phyloP scores from a whole-genome alignment of 1,140 invertebrate genomes.

The Campodea augens region DNA sequence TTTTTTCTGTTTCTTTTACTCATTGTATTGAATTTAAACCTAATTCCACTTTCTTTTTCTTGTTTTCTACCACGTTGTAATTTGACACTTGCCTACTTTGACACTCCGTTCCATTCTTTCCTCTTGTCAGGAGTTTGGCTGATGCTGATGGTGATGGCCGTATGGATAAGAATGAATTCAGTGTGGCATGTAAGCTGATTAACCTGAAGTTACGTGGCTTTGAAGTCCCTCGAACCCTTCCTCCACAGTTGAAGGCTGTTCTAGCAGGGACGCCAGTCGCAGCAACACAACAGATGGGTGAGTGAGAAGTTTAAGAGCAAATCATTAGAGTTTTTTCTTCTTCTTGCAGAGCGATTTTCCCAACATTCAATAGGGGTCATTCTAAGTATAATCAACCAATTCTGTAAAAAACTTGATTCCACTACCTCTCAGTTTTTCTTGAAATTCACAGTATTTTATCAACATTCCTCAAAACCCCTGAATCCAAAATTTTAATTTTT shows the following conservation, averaged over 20 bases:
- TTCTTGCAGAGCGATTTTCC: background rate
- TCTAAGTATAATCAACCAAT: too few species aligned
- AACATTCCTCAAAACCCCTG: too few species aligned
- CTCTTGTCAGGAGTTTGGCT: conserved; percentile 49
- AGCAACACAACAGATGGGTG: too few species aligned
- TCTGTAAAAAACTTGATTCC: too few species aligned
- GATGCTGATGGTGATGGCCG: conserved; percentile 93
- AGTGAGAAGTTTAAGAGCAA: too few species aligned
- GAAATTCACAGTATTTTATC: too few species aligned
- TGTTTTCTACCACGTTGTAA: background rate
- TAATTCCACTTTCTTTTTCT: background rate
- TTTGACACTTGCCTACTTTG: background rate
- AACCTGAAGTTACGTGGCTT: conserved; percentile 79
- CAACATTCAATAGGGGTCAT: background rate
- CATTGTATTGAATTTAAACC: too few species aligned
- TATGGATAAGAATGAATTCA: conserved; percentile 92
- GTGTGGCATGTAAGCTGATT: conserved; percentile 93
- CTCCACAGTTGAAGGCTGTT: conserved; percentile 37
- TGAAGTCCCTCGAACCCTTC: conserved; percentile 70
- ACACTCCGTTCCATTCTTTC: conserved; percentile 2
- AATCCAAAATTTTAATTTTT: too few species aligned
- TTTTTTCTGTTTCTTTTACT: too few species aligned
- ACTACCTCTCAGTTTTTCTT: too few species aligned
- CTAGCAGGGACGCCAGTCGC: conserved; percentile 11
- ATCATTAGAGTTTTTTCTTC: too few species aligned